These are phyloP conservation scores for Xylophagus ater DNA, from an alignment of 2,888 invertebrate species.

Conservation along the genomic window DNA sequence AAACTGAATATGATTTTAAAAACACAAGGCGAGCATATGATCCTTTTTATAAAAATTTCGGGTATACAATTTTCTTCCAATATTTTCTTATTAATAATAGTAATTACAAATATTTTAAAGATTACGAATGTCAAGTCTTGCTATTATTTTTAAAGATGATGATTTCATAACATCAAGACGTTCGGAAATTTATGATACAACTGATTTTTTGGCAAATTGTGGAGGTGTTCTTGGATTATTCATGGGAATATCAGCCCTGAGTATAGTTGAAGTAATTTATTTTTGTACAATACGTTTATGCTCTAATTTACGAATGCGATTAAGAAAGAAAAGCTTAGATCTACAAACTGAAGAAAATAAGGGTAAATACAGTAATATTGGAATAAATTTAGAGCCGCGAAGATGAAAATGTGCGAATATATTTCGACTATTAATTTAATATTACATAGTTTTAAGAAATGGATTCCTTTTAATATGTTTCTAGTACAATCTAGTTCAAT, in stretches of 20 bases:
- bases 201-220: conserved; percentile 57
- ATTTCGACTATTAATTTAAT: too few species aligned
- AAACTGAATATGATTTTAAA: conserved; percentile 44
- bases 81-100: too few species aligned
- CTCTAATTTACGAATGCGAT: conserved; percentile 32
- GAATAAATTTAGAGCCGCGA: too few species aligned
- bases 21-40: conserved; percentile 3
- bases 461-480: too few species aligned
- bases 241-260: conserved; percentile 35
- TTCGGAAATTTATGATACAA: conserved; percentile 54
- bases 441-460: too few species aligned
- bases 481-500: too few species aligned
- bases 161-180: conserved; percentile 56
- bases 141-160: conserved; percentile 59
- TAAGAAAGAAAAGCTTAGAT: conserved; percentile 8
- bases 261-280: conserved; percentile 43
- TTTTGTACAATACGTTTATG: conserved; percentile 41
- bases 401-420: too few species aligned
- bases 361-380: too few species aligned
- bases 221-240: conserved; percentile 50
- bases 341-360: too few species aligned
- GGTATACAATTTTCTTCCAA: too few species aligned
- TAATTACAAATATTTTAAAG: too few species aligned
- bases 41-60: too few species aligned
- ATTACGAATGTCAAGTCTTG: conserved; percentile 46